A percentile compares a stretch with the other conserved stretches of the same genome.
Conservation (phyloP, 2,797 vertebrate species). For the Coregonus sp. region DNA sequence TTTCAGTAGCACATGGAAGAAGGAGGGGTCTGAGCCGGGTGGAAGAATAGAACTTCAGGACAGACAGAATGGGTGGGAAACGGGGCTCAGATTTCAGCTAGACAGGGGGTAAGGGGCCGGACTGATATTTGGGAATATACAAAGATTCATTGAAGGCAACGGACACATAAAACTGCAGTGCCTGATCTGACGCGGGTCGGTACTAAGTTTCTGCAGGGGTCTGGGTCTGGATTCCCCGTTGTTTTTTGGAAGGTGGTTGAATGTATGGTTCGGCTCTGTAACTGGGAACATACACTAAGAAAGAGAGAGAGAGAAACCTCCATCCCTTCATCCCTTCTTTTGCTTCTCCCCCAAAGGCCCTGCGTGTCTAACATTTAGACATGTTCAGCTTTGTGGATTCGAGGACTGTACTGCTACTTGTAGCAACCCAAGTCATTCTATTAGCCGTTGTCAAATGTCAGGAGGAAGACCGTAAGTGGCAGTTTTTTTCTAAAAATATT, state of each 20-base stretch:
- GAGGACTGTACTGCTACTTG: slow-evolving; percentile 91
- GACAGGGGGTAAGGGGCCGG: slow-evolving; percentile 87
- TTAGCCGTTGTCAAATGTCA: slow-evolving; percentile 87
- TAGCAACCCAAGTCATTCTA: slow-evolving; percentile 86
- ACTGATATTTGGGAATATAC: slow-evolving; percentile 86
- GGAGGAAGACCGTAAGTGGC: slow-evolving; percentile 85
- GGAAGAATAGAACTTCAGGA: slow-evolving; percentile 64
- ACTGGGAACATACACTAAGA: slow-evolving; percentile 56
- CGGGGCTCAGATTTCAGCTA: slow-evolving; percentile 85
- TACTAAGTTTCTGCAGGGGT: slow-evolving; percentile 83
- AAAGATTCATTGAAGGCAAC: slow-evolving; percentile 82
- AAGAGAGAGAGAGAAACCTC: slow-evolving; percentile 64
- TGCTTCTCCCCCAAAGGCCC: slow-evolving; percentile 71
- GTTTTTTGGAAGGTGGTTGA: slow-evolving; percentile 75
- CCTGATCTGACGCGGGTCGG: slow-evolving; percentile 80
- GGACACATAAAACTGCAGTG: slow-evolving; percentile 88
- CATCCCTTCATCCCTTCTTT: slow-evolving; percentile 63
- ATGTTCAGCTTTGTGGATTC: slow-evolving; percentile 91
- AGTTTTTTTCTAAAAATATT: slow-evolving; percentile 38
- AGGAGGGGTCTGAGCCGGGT: slow-evolving; percentile 64
- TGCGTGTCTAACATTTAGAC: slow-evolving; percentile 92
- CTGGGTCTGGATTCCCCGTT: slow-evolving; percentile 77
- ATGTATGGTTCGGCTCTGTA: slow-evolving; percentile 82
- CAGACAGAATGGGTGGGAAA: slow-evolving; percentile 77
- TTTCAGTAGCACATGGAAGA: slow-evolving; percentile 58